Conservation (phyloP, 2,888 invertebrate genomes). For the Clivina fossor region DNA sequence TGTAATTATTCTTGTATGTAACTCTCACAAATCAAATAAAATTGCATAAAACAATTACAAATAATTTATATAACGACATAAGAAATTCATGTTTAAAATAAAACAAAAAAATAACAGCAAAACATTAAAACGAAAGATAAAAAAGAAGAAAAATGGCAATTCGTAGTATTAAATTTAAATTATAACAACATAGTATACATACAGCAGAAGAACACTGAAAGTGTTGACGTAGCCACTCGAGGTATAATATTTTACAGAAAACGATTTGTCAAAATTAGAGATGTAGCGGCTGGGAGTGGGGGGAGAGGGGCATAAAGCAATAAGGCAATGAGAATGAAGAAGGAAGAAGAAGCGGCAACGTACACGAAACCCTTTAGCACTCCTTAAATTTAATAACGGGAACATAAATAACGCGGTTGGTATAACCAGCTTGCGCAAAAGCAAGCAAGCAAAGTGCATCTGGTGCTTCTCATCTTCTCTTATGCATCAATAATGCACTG, state of each 20-base stretch:
- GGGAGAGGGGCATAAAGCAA: slow-evolving; percentile 11
- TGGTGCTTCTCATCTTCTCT: slow-evolving; percentile 16
- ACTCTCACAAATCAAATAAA: no score
- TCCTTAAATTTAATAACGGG: slow-evolving; percentile 33
- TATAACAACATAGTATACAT: slow-evolving; percentile 20
- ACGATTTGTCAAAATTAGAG: slow-evolving; percentile 33
- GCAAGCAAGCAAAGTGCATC: slow-evolving; percentile 17
- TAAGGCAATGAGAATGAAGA: no score
- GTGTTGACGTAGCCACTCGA: slow-evolving; percentile 15
- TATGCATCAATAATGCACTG: not conserved
- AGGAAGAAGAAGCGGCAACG: no score
- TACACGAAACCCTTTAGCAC: slow-evolving; percentile 34
- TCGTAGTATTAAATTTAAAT: slow-evolving; percentile 23
- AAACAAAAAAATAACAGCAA: no score
- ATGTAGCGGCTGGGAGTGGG: slow-evolving; percentile 13
- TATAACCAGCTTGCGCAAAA: slow-evolving; percentile 2
- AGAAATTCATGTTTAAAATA: no score
- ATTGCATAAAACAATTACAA: no score
- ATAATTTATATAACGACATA: no score
- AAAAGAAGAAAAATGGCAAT: no score
- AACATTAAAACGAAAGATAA: no score
- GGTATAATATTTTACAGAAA: slow-evolving; percentile 30
- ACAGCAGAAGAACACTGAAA: slow-evolving; percentile 5
- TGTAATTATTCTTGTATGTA: no score
- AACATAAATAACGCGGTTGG: slow-evolving; percentile 27